Percentiles rank a stretch among this genome's conserved stretches.
Conservation (phyloP, 1,140 invertebrate genomes). For the Drosophila sp. region DNA sequence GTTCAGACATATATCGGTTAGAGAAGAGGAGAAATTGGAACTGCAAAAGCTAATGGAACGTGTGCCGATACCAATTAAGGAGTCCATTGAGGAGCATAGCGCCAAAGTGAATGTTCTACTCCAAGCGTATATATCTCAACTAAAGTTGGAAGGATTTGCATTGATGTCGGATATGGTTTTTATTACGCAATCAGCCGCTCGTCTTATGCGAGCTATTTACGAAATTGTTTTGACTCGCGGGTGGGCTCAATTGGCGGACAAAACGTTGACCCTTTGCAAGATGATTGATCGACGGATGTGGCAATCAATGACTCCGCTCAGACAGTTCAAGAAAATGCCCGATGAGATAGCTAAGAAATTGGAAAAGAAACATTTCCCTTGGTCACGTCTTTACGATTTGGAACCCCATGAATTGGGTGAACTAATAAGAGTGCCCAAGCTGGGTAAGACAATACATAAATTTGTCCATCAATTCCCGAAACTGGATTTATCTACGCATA, state of each 20-base stretch:
- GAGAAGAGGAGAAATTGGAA: conserved; percentile 99
- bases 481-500: conserved; percentile 96
- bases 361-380: conserved; percentile 98
- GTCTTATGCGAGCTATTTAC: conserved; percentile 98
- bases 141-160: conserved; percentile 99
- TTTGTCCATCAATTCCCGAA: conserved; percentile 99
- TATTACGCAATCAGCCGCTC: conserved; percentile 98
- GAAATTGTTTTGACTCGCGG: conserved; percentile 96
- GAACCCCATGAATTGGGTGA: conserved; percentile 99
- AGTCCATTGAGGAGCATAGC: conserved; percentile 98
- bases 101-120: conserved; percentile 97
- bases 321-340: conserved; percentile 99
- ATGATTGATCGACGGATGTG: conserved; percentile 99
- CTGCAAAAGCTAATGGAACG: conserved; percentile 98
- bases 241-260: conserved; percentile 99
- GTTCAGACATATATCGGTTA: conserved; percentile 95
- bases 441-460: conserved; percentile 98
- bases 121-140: conserved; percentile 99
- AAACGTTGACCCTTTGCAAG: conserved; percentile 97
- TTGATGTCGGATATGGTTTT: conserved; percentile 99
- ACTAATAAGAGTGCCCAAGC: conserved; percentile 96
- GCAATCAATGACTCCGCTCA: conserved; percentile 99
- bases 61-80: conserved; percentile 99
- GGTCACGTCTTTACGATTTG: conserved; percentile 97
- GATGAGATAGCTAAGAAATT: conserved; percentile 99